These are phyloP conservation scores for Gonocerus acuteangulatus DNA, from an alignment of 2,888 invertebrate genomes.

Conservation along the genomic window DNA sequence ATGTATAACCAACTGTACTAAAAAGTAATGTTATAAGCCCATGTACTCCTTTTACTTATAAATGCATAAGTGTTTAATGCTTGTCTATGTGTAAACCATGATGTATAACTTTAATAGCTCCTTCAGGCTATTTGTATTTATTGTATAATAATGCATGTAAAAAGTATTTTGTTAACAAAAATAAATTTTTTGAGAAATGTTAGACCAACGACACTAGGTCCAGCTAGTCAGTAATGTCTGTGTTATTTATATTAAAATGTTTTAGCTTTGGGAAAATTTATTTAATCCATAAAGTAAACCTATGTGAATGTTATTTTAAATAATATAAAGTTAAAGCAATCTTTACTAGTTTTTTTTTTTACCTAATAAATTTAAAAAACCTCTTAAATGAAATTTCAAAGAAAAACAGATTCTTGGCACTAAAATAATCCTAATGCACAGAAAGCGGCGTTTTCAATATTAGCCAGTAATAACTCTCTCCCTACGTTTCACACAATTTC, in stretches of 20 bases:
- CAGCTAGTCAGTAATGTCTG: constrained; percentile 38
- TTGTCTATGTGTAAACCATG: constrained; percentile 17
- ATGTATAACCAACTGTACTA: no score
- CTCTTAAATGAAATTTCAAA: not conserved
- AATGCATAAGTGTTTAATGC: constrained; percentile 5
- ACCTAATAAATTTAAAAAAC: not conserved
- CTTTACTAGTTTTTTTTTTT: not conserved
- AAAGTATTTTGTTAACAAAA: constrained; percentile 25
- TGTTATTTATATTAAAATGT: constrained; percentile 37
- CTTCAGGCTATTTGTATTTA: constrained; percentile 25
- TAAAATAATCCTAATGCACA: no score
- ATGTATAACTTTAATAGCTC: constrained; percentile 12
- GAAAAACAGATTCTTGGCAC: no score
- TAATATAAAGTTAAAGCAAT: constrained; percentile 33
- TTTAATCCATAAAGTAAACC: constrained; percentile 32
- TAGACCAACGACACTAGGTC: constrained; percentile 37
- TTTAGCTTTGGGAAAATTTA: constrained; percentile 34
- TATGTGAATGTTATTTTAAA: constrained; percentile 36
- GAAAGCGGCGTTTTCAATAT: no score
- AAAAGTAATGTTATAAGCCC: no score
- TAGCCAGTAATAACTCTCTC: no score
- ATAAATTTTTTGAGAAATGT: constrained; percentile 21
- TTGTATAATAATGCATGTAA: constrained; percentile 26
- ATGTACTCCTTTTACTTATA: not conserved
- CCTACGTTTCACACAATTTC: no score